Base-by-base conservation (phyloP, 2,113 vertebrate species). In the Xyrauchen texanus region DNA sequence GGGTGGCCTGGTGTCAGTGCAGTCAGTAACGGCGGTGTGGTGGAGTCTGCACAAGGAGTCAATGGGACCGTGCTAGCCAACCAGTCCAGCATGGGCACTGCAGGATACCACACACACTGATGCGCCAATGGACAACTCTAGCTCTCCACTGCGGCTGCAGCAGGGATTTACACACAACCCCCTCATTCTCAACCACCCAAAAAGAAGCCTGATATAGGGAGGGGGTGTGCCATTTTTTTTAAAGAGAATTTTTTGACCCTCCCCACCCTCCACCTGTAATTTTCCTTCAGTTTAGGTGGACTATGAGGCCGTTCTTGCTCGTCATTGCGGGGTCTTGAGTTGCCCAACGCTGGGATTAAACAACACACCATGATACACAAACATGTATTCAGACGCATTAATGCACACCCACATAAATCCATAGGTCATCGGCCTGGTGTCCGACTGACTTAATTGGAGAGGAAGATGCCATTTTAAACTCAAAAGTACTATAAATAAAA, bases 31-130 rank as follows among this genome's bases (percentile, higher is more conserved):
- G 85, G 84, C 10, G 82, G 80, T 0, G 76, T 92, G 47, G 94
- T 96, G 61, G 96, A 92, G 42, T 89, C 95, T 0, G 93, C 92
- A 0, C 96, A 94, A 86, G 95, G 95, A 5, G 95, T 96, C 85
- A 98, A 96, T 34, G 96, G 96, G 60, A 93, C 94, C 16, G 91
- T 97, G 90, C 85, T 96, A 55, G 91, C 95, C 58, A 94, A 90
- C 89, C 95, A 96, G 87, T 92, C 95, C 1, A 95, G 94, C 67
- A 96, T 96, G 90, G 93, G 95, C 45, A 92, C 97, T 80, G 93
- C 96, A 7, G 94, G 95, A 84, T 97, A 95, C 87, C 96, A 96
- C 89, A 95, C 95, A 57, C 96, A 96, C 84, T 98, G 94, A 97
- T 90, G 55, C 83, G 84, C 85, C 53, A 78, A 82, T 62, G 70